Conservation (phyloP, 2,797 vertebrate species). For the Spatula versicolor region DNA sequence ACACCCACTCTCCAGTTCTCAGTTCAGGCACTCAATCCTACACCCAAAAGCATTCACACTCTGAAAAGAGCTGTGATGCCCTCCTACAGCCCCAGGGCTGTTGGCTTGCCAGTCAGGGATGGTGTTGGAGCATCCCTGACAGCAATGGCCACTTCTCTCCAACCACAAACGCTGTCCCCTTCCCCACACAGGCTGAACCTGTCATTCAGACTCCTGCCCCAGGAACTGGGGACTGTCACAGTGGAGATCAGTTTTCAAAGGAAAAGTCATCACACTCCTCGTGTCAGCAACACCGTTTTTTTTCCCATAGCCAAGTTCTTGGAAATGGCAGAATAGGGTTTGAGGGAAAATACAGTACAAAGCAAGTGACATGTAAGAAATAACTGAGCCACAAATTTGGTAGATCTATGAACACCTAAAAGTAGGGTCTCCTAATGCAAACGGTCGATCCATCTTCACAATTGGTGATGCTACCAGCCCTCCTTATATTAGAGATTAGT, state of each 20-base stretch:
- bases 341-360: neutral
- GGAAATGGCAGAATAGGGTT: neutral
- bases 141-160: neutral
- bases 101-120: neutral
- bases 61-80: rapidly evolving
- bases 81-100: neutral
- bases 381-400: neutral
- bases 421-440: neutral
- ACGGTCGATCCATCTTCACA: neutral
- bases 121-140: neutral
- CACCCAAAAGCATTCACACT: neutral
- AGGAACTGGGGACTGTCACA: neutral
- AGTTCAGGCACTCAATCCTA: neutral
- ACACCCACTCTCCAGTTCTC: neutral
- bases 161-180: rapidly evolving
- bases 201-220: neutral
- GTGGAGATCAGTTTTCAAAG: neutral
- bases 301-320: neutral
- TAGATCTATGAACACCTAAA: neutral
- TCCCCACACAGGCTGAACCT: neutral
- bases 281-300: neutral
- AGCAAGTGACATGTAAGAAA: neutral
- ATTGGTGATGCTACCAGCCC: neutral
- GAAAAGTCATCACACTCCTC: neutral
- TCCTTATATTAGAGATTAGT: neutral